phyloP scores from a whole-genome alignment of 2,888 invertebrate genomes.

The Cosmia pyralina region DNA sequence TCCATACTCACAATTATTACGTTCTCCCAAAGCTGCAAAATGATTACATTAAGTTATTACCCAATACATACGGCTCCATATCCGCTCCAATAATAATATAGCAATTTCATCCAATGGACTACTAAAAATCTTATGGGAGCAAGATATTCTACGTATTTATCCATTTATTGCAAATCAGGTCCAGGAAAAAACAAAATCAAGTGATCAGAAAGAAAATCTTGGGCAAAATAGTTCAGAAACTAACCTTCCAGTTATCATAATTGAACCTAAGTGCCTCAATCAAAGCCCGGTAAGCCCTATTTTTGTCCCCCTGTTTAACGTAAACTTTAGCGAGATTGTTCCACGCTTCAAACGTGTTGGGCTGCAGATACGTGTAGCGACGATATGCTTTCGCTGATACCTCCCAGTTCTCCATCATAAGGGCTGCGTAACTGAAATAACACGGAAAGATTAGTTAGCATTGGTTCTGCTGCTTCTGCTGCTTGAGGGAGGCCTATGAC shows the following conservation, averaged over 20 bases:
- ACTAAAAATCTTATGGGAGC: too few relatives aligned
- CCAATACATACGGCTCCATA: too few relatives aligned
- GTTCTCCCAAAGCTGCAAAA: slow-evolving; percentile 96
- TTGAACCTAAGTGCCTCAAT: slow-evolving; percentile 97
- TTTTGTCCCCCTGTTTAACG: slow-evolving; percentile 95
- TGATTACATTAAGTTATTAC: too few relatives aligned
- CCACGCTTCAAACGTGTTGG: slow-evolving; percentile 98
- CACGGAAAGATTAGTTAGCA: not conserved
- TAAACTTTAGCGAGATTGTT: slow-evolving; percentile 99
- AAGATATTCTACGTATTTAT: too few relatives aligned
- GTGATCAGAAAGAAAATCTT: too few relatives aligned
- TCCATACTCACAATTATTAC: slow-evolving; percentile 96
- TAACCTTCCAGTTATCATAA: slow-evolving; percentile 97
- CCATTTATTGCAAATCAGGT: too few relatives aligned
- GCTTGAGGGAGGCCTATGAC: too few relatives aligned
- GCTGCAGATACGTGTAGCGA: slow-evolving; percentile 96
- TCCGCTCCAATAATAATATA: too few relatives aligned
- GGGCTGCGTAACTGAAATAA: slow-evolving; percentile 92
- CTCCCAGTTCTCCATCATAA: slow-evolving; percentile 95
- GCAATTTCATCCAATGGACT: too few relatives aligned
- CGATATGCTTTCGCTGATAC: slow-evolving; percentile 96
- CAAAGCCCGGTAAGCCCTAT: slow-evolving; percentile 95
- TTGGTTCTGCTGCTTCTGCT: not conserved
- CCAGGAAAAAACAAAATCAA: too few relatives aligned
- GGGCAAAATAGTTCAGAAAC: not conserved